Conservation (phyloP, 2,888 invertebrate genomes). For the Chymomyza procnemis region DNA sequence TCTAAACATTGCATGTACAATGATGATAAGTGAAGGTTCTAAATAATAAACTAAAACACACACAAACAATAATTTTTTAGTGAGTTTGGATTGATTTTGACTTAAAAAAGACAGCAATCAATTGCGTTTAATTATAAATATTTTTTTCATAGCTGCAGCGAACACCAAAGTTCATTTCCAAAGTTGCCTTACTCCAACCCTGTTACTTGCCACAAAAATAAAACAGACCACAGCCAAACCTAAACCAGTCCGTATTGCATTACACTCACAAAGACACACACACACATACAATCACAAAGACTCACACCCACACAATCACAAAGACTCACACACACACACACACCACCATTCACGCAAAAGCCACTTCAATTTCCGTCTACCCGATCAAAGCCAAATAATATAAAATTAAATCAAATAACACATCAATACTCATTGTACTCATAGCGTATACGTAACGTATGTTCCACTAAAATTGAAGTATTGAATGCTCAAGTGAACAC, state of each 20-base stretch:
- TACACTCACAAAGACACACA: not conserved
- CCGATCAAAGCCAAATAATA: conserved; percentile 12
- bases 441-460: conserved; percentile 31
- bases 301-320: too few species aligned
- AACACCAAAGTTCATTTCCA: too few species aligned
- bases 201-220: conserved; percentile 1
- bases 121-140: too few species aligned
- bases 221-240: not conserved
- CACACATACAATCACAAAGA: not conserved
- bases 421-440: conserved; percentile 15
- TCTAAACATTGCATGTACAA: too few species aligned
- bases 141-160: too few species aligned
- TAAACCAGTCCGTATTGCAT: not conserved
- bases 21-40: too few species aligned
- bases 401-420: conserved; percentile 16
- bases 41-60: too few species aligned
- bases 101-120: too few species aligned
- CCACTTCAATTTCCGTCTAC: conserved; percentile 25
- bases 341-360: not conserved
- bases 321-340: not conserved
- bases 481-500: conserved; percentile 30
- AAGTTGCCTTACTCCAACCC: too few species aligned
- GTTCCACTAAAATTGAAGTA: conserved; percentile 12
- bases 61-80: too few species aligned
- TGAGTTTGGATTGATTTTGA: too few species aligned